phyloP scores from a whole-genome alignment of 2,113 vertebrate genomes.

The Crypturellus undulatus region DNA sequence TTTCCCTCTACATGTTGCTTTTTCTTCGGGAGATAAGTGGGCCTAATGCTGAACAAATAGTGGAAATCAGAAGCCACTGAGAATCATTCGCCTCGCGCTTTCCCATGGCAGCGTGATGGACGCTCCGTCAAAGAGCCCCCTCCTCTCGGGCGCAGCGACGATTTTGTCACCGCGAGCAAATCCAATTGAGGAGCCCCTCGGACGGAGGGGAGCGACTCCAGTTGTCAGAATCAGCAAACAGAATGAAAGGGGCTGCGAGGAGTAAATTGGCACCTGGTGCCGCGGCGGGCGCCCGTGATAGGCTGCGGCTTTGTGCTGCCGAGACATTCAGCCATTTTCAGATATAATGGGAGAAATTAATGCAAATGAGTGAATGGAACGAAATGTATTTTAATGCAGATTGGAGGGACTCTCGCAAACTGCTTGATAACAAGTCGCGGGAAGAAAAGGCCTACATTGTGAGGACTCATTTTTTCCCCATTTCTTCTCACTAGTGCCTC shows the following conservation, averaged over 20 bases:
- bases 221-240: constrained; percentile 90
- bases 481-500: constrained; percentile 93
- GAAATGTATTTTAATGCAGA: constrained; percentile 99
- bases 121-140: constrained; percentile 85
- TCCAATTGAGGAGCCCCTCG: constrained; percentile 93
- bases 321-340: constrained; percentile 97
- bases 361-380: constrained; percentile 99
- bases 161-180: constrained; percentile 96
- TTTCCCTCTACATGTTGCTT: constrained; percentile 98
- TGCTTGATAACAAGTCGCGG: constrained; percentile 99
- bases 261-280: constrained; percentile 98
- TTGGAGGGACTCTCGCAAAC: constrained; percentile 93
- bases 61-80: constrained; percentile 99
- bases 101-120: constrained; percentile 99
- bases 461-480: constrained; percentile 93
- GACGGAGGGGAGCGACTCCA: constrained; percentile 86
- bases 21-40: constrained; percentile 99
- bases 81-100: constrained; percentile 98
- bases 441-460: constrained; percentile 98
- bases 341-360: constrained; percentile 99
- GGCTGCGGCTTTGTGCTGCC: constrained; percentile 93
- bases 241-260: constrained; percentile 88
- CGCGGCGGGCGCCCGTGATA: constrained; percentile 86
- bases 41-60: constrained; percentile 99
- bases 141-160: constrained; percentile 87